Conservation (phyloP, 2,113 vertebrate genomes). For the Callaeas wilsoni region DNA sequence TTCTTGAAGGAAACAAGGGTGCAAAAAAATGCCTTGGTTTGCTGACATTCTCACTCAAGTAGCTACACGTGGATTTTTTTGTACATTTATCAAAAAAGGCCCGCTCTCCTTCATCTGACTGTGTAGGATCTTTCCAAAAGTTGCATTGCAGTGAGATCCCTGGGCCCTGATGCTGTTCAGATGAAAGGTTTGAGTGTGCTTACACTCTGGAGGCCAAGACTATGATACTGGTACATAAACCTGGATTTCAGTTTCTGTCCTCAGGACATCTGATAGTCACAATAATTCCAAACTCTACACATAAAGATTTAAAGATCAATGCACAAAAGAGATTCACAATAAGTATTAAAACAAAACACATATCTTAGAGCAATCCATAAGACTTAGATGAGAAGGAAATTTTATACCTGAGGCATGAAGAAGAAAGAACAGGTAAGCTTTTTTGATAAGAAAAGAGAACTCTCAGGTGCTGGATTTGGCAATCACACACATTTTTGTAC, state of each 20-base stretch:
- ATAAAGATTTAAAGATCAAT: constrained; percentile 26
- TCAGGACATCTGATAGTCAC: constrained; percentile 28
- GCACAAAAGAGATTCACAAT: constrained; percentile 29
- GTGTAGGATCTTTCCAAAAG: neutral
- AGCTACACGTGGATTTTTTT: accelerated
- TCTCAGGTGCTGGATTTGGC: neutral
- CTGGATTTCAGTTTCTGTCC: constrained; percentile 1
- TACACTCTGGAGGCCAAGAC: neutral
- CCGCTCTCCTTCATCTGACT: neutral
- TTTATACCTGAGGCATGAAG: constrained; percentile 24
- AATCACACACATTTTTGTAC: neutral
- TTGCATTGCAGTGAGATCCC: neutral
- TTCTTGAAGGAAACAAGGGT: neutral
- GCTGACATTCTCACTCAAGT: neutral
- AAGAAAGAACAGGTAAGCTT: neutral
- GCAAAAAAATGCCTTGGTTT: neutral
- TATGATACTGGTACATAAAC: neutral
- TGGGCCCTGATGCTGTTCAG: neutral
- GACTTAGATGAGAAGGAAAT: constrained; percentile 23
- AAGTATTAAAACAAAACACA: constrained; percentile 43
- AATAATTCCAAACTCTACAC: neutral
- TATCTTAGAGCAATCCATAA: constrained; percentile 41
- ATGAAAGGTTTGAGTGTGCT: neutral
- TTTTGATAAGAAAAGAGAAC: neutral
- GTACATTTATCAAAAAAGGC: neutral